Conservation (phyloP, 2,113 vertebrate genomes). For the Campylomormyrus tamandua region DNA sequence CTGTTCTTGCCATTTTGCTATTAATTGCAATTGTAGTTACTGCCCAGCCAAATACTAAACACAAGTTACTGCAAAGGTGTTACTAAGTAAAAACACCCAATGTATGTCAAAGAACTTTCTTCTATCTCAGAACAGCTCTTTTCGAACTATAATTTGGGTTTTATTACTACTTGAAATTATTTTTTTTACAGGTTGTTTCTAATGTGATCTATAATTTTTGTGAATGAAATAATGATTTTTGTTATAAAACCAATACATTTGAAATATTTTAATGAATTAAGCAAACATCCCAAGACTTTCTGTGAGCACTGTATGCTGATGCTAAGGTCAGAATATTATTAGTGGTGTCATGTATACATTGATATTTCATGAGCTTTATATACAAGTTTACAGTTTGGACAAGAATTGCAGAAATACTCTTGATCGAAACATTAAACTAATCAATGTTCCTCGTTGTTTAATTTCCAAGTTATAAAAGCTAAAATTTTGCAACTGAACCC, state of each 20-base stretch:
- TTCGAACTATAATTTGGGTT: not conserved
- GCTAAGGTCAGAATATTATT: not conserved
- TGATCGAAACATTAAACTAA: not conserved
- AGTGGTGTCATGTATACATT: not conserved
- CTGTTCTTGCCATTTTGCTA: not conserved
- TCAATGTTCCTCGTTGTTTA: not conserved
- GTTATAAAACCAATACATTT: not conserved
- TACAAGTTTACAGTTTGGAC: not conserved
- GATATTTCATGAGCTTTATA: not conserved
- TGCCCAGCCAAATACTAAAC: not conserved
- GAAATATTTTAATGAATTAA: not conserved
- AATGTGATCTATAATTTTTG: not conserved
- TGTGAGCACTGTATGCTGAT: not conserved
- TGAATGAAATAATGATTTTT: not conserved
- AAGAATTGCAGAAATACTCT: not conserved
- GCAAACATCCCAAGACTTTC: not conserved
- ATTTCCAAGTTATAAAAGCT: not conserved
- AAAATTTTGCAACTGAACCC: not conserved
- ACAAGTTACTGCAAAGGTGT: not conserved
- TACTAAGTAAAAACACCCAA: not conserved
- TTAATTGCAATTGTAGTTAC: not conserved
- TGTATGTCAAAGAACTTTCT: not conserved
- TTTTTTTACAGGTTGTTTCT: not conserved
- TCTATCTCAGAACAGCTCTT: not conserved
- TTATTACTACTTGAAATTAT: not conserved